A percentile compares a stretch with the other conserved stretches of the same genome.
Evolutionary conservation across 2,797 vertebrate species (phyloP).

Genomic region (Molossus alvarezi): DNA sequence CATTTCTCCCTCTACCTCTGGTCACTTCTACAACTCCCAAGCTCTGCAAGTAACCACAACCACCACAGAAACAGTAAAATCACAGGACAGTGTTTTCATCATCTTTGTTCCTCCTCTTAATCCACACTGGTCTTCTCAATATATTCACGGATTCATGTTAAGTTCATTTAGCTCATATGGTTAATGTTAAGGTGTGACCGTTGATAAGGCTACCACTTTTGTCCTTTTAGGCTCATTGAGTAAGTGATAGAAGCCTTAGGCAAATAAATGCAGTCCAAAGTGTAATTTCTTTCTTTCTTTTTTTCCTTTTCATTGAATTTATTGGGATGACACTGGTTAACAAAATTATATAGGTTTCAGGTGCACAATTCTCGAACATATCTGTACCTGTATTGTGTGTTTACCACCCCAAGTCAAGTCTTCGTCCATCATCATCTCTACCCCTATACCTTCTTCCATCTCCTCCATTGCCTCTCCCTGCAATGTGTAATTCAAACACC

Average conservation of each 20-base stretch:
- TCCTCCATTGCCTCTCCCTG: no score
- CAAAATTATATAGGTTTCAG: no score
- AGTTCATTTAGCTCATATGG: not conserved
- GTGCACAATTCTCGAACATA: no score
- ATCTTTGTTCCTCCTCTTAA: not conserved
- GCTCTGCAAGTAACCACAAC: not conserved
- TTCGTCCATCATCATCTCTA: no score
- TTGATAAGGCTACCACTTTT: not conserved
- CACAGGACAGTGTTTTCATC: not conserved
- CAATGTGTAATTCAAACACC: not conserved
- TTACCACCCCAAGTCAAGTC: no score
- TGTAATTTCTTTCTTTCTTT: not conserved
- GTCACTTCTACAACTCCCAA: not conserved
- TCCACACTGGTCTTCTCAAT: slow-evolving; percentile 30
- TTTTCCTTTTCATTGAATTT: no score
- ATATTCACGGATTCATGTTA: not conserved
- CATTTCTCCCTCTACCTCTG: not conserved
- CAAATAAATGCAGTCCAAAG: slow-evolving; percentile 46
- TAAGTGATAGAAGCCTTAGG: slow-evolving; percentile 35
- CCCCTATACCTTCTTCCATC: no score
- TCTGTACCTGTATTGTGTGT: no score
- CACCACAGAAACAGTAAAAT: not conserved
- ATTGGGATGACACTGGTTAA: no score
- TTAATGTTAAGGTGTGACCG: not conserved
- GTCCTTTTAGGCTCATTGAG: not conserved